Conservation (phyloP, 2,113 vertebrate genomes). For the Leucopternis melanops region DNA sequence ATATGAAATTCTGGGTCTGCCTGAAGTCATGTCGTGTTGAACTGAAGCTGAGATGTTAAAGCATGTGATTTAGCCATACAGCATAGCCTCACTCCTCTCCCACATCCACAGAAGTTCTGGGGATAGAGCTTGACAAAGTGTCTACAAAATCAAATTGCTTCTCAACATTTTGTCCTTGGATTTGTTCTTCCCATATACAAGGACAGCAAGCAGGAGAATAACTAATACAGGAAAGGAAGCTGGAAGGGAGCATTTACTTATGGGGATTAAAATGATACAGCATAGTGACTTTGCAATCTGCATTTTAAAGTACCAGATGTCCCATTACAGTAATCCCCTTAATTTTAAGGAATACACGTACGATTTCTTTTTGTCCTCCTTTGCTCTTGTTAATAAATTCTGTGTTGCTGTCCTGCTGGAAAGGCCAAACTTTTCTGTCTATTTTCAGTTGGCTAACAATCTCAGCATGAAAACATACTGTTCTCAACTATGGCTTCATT, state of each 20-base stretch:
- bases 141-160: slow-evolving; percentile 37
- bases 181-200: background rate
- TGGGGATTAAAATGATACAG: slow-evolving; percentile 39
- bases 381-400: background rate
- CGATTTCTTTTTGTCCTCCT: background rate
- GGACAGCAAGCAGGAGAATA: slow-evolving; percentile 1
- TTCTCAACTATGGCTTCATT: background rate
- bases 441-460: background rate
- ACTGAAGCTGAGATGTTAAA: slow-evolving; percentile 37
- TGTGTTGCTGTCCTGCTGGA: background rate
- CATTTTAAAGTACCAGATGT: slow-evolving; percentile 22
- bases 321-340: slow-evolving; percentile 34
- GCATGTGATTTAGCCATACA: slow-evolving; percentile 21
- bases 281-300: background rate
- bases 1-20: slow-evolving; percentile 45
- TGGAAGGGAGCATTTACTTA: slow-evolving; percentile 38
- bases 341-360: slow-evolving; percentile 26
- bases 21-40: slow-evolving; percentile 18
- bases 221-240: background rate
- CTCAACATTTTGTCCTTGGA: slow-evolving; percentile 50
- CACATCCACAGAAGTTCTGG: background rate
- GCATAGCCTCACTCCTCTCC: slow-evolving; percentile 4
- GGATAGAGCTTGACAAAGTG: slow-evolving; percentile 30
- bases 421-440: background rate
- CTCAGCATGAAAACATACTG: background rate